Evolutionary conservation across 2,113 vertebrate species (phyloP).

Genomic region (Podarcis raffonei): DNA sequence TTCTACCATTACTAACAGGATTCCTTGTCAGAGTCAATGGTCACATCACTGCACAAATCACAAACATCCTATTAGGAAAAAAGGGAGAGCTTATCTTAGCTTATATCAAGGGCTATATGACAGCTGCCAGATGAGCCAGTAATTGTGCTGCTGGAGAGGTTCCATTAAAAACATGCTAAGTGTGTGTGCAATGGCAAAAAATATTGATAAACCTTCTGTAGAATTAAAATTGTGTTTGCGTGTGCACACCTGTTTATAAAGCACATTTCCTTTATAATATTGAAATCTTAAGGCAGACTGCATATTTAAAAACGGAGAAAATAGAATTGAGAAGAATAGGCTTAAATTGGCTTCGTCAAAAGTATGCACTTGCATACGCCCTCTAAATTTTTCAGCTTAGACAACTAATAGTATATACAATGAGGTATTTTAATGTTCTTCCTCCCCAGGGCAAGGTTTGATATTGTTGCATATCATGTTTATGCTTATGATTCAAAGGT

Average conservation of each 20-base stretch:
- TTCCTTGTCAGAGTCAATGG: slow-evolving; percentile 1
- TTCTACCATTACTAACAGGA: background rate
- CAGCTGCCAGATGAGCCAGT: background rate
- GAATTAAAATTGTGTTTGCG: background rate
- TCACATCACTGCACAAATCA: slow-evolving; percentile 22
- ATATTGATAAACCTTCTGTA: background rate
- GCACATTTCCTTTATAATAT: background rate
- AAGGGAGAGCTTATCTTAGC: slow-evolving; percentile 5
- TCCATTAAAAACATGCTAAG: background rate
- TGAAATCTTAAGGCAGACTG: background rate
- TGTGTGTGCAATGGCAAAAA: background rate
- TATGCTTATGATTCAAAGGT: background rate
- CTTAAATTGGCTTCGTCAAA: slow-evolving; percentile 5
- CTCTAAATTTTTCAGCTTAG: slow-evolving; percentile 10
- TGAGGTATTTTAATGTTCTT: slow-evolving; percentile 9
- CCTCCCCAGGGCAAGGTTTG: background rate
- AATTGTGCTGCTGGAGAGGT: background rate
- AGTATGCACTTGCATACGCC: background rate
- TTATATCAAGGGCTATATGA: background rate
- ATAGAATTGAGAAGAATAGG: background rate
- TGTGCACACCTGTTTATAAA: too few species aligned
- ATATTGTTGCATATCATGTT: background rate
- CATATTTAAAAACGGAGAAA: background rate
- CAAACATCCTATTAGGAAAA: slow-evolving; percentile 25
- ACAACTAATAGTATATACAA: slow-evolving; percentile 42